Evolutionary conservation across 2,113 vertebrate species (phyloP), one percentile per base, ranked within the genome.

Genomic region (Budorcas taxicolor): DNA sequence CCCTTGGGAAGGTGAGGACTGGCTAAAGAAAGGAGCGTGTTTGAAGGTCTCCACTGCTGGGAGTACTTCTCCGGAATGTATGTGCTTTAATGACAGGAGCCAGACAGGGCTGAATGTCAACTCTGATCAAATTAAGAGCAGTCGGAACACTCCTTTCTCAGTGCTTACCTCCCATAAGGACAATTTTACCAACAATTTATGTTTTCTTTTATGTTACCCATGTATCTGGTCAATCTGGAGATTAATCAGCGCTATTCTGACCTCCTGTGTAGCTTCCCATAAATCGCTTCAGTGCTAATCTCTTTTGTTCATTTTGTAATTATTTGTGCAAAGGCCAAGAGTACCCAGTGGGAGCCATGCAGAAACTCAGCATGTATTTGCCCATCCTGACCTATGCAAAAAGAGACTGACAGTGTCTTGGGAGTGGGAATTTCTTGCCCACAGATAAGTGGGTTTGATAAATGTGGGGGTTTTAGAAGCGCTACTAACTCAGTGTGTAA

Each of bases 281-380:
- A 95, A 83, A 96, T 82, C 95, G 81, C 87, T 95, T 95, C 60
- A 43, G 31, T 74, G 67, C 84, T 97, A 94, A 97, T 97, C 84
- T 97, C 84, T 96, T 95, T 83, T 94, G 81, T 97, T 95, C 82
- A 86, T 92, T 93, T 60, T 52, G 13, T 96, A 87, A 97, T 91
- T 95, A 87, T 93, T 91, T 91, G 93, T 47, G 45, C 76, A 97
- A 94, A 94, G 86, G 91, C 81, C 58, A 45, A 64, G 90, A 31
- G 40, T 84, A 21, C 76, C 95, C 71, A 40, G 57, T 52, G 29
- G 87, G 86, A 91, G 33, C 29, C 43, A 12, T 1, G 10, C 25
- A 87, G 50, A 43, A 43, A 60, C 86, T 58, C 58, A 53, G 76
- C 67, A 2, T 19, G 50, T 29, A 4, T 55, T 87, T 67, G 27